Evolutionary conservation across 2,888 invertebrate species (phyloP), one percentile per base, ranked within the genome.

Genomic region (Nysson spinosus): DNA sequence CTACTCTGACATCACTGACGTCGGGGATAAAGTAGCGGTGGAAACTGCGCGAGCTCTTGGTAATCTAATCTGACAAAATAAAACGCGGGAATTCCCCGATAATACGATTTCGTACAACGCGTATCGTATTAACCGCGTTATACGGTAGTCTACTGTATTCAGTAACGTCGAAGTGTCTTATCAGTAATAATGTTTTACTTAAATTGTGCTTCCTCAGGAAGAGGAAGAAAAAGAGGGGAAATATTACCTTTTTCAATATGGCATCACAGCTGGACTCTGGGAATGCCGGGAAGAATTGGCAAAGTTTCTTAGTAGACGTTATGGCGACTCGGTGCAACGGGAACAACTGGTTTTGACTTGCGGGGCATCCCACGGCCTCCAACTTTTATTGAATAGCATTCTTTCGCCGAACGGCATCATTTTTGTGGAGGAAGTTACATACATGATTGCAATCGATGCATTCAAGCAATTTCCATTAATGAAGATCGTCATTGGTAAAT

Each of bases 361-460:
- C 24, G 92, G 92, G 0, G 92, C 92, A 2, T 89, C 91, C 0
- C 89, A 91, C 65, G 92, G 91, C 0, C 76, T 92, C 1, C 90
- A 90, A 75, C 75, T 91, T 30, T 80, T 90, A 35, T 72, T 91
- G 4, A 89, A 89, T n/a, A 89, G 89, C 0, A 73, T 91, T n/a
- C 72, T 92, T 14, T 88, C 89, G 17, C 87, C 89, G 1, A 86
- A 88, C 39, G 90, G 89, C 1, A 84, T 89, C 6, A 88, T 92
- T 46, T 92, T 92, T 81, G 90, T 92, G 6, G 92, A 92, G 76
- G 91, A 92, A 80, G 90, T 89, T 9, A 91, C 91, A 0, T 92
- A 92, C 72, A 92, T 91, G 89, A 89, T 91, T 61, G 92, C 91
- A 1, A 80, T 91, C 17, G 88, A 89, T 28, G 84, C 87, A 7